A percentile compares a stretch with the other conserved stretches of the same genome.
Conservation (phyloP, 1,140 invertebrate genomes). For the Cydia splendana region DNA sequence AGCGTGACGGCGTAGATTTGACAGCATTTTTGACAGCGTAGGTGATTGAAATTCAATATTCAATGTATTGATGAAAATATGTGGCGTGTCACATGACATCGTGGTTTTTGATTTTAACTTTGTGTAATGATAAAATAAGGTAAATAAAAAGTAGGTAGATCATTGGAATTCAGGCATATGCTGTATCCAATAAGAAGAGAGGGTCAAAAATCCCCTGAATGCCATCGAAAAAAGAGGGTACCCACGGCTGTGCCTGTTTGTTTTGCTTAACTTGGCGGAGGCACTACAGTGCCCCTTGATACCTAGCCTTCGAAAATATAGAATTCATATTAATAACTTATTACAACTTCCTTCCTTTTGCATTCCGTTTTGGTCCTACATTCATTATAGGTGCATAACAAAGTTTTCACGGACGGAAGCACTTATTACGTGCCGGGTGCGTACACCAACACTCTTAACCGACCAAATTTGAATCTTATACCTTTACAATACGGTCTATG, state of each 20-base stretch:
- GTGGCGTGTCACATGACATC: neutral
- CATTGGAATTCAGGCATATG: too few relatives aligned
- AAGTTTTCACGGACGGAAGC: neutral
- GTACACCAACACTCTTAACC: neutral
- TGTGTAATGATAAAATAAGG: neutral
- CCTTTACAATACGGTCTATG: too few relatives aligned
- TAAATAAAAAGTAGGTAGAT: too few relatives aligned
- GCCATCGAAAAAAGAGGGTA: too few relatives aligned
- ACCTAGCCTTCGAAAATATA: neutral
- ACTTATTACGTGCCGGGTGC: neutral
- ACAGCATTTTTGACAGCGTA: neutral
- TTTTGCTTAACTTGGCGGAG: too few relatives aligned
- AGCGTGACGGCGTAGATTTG: neutral
- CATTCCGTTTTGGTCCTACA: neutral
- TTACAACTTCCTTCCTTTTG: neutral
- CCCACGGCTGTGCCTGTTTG: too few relatives aligned
- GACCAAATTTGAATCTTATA: too few relatives aligned
- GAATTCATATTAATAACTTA: neutral
- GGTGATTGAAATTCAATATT: slow-evolving; percentile 7
- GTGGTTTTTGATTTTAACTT: neutral
- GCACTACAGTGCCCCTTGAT: too few relatives aligned
- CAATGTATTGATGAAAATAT: neutral
- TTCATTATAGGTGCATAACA: neutral
- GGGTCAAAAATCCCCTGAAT: too few relatives aligned
- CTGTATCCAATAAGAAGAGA: too few relatives aligned